Percentiles rank a stretch among this genome's conserved stretches.
phyloP scores from a whole-genome alignment of 2,113 vertebrate species.

The Hoplias malabaricus region DNA sequence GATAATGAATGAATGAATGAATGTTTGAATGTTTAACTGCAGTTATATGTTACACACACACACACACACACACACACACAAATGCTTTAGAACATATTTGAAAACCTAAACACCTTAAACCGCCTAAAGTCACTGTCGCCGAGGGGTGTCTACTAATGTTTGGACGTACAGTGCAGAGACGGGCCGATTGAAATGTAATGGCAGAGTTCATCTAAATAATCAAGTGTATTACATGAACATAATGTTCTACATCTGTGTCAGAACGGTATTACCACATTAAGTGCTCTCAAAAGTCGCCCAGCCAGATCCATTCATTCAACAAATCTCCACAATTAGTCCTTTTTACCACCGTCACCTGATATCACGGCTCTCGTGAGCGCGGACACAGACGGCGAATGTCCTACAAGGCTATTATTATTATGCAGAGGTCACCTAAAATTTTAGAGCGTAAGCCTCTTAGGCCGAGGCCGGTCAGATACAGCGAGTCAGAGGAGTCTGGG shows the following conservation, averaged over 20 bases:
- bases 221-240: not conserved
- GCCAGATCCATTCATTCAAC: slow-evolving; percentile 40
- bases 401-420: slow-evolving; percentile 66
- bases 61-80: too few species aligned
- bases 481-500: slow-evolving; percentile 70
- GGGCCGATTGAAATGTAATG: not conserved
- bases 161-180: too few species aligned
- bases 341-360: slow-evolving; percentile 59
- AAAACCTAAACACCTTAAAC: too few species aligned
- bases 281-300: slow-evolving; percentile 4
- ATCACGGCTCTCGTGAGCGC: slow-evolving; percentile 55
- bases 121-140: too few species aligned
- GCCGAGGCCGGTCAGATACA: slow-evolving; percentile 71
- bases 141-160: too few species aligned
- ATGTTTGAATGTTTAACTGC: too few species aligned
- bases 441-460: slow-evolving; percentile 76
- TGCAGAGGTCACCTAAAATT: slow-evolving; percentile 75
- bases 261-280: slow-evolving; percentile 2
- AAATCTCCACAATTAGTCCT: slow-evolving; percentile 37
- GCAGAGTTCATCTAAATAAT: not conserved
- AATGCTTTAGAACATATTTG: too few species aligned
- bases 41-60: too few species aligned
- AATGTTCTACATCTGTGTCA: slow-evolving; percentile 3
- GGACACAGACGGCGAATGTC: slow-evolving; percentile 56
- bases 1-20: too few species aligned